phyloP scores from a whole-genome alignment of 1,140 invertebrate species.

The Heterodera carotae region DNA sequence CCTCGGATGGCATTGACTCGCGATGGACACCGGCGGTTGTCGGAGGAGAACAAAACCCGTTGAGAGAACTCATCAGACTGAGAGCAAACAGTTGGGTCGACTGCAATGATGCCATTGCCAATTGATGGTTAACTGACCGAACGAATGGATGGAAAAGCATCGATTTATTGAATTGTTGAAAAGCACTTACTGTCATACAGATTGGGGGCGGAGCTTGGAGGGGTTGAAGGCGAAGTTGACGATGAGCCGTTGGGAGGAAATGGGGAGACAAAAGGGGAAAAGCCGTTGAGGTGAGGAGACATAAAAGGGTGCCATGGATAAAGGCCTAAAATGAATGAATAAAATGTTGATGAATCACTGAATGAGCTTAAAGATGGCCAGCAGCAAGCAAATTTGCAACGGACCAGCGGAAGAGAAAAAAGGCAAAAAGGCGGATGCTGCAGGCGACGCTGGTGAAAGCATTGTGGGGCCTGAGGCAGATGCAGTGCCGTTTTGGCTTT shows the following conservation, averaged over 20 bases:
- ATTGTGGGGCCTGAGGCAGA: background rate
- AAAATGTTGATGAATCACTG: too few relatives aligned
- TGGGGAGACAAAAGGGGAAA: background rate
- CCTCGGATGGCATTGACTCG: slow-evolving; percentile 9
- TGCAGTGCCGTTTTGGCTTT: background rate
- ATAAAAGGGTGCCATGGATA: background rate
- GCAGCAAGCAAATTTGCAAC: background rate
- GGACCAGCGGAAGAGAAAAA: background rate
- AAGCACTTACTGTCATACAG: background rate
- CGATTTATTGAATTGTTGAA: background rate
- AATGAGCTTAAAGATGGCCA: background rate
- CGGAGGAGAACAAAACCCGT: slow-evolving; percentile 2
- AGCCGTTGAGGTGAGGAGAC: background rate
- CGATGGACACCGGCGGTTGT: background rate
- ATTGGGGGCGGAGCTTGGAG: background rate
- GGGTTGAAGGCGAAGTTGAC: slow-evolving; percentile 3
- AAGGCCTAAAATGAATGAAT: slow-evolving; percentile 1
- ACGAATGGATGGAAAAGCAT: background rate
- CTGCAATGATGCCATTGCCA: too few relatives aligned
- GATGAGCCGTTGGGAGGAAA: slow-evolving; percentile 1
- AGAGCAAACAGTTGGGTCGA: slow-evolving; percentile 22
- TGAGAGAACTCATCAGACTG: slow-evolving; percentile 17
- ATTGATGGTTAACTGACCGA: background rate
- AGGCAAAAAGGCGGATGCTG: slow-evolving; percentile 8
- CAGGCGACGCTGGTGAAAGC: background rate